Evolutionary conservation across 2,888 invertebrate genomes (phyloP), one percentile per base, ranked within the genome.

Genomic region (Drosophila kanekoi): DNA sequence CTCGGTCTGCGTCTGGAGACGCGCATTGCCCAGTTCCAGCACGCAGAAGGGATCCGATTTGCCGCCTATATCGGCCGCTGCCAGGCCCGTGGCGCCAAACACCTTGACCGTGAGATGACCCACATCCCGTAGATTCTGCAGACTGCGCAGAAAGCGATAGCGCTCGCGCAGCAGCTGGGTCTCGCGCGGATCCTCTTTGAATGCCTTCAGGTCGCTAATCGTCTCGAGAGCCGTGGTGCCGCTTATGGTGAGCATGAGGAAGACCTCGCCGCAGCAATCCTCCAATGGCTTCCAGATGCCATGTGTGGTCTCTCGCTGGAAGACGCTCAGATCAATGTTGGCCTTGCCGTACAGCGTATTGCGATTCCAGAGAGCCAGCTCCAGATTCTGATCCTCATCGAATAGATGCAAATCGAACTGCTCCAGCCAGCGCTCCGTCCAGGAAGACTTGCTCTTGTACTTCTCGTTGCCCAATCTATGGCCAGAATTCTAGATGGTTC

Each of bases 1-100:
- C 92, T 99, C 99, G 0, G 99, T 99, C 92, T 99, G 98, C 0
- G 99, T 99, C 92, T 99, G 99, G 37, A 99, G 93, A 53, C 99
- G 94, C 1, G 98, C 95, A 91, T 99, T 99, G 13, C 98, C 97
- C 72, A 99, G 93, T 91, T 99, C 99, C 18, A 99, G 92, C 0
- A 99, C 99, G 92, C 98, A 99, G 93, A 99, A 99, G 0, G 99
- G 99, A 93, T 99, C 99, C 48, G 98, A 98, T 92, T 99, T 99
- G 2, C 99, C 99, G 0, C 98, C 98, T 41, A 99, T 93, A 91
- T 99, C 99, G 0, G 99, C 98, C 0, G 99, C 96, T 0, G 97
- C 97, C 28, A 99, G 93, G 1, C 98, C 98, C n/a, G 94, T 94
- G 16, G 96, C 96, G 37, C 95, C 94, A 90, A 95, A 97, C 2